Conservation (phyloP, 2,888 invertebrate genomes). For the Callosobruchus maculatus region DNA sequence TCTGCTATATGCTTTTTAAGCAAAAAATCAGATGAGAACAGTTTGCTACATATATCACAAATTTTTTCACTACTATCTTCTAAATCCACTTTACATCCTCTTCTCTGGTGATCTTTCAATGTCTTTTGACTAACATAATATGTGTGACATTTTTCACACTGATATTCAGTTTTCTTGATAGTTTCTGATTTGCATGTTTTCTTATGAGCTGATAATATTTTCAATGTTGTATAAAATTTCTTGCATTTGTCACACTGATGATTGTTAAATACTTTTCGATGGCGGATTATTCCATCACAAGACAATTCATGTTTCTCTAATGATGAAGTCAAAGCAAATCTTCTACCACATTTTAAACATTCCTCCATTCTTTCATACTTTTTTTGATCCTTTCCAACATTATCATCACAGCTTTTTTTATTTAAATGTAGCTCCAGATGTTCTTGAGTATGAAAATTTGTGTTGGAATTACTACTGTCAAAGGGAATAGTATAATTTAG, state of each 20-base stretch:
- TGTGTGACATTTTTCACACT: conserved; percentile 17
- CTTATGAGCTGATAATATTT: conserved; percentile 25
- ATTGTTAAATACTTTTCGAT: conserved; percentile 16
- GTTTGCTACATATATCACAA: conserved; percentile 19
- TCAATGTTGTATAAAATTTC: conserved; percentile 25
- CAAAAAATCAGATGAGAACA: conserved; percentile 13
- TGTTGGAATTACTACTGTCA: conserved; percentile 17
- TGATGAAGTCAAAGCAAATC: conserved; percentile 17
- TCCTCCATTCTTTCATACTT: conserved; percentile 16
- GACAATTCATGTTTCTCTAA: conserved; percentile 13
- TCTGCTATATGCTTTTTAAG: conserved; percentile 16
- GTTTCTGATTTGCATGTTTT: conserved; percentile 18
- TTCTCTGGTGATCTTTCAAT: conserved; percentile 13
- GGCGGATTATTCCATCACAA: conserved; percentile 21
- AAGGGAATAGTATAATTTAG: background rate
- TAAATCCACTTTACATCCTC: conserved; percentile 16
- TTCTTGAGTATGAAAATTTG: conserved; percentile 19
- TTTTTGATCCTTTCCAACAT: conserved; percentile 8
- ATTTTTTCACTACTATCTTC: conserved; percentile 11
- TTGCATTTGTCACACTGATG: conserved; percentile 22
- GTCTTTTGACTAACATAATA: conserved; percentile 17
- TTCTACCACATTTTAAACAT: conserved; percentile 20
- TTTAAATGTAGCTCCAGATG: conserved; percentile 21
- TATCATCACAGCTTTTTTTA: conserved; percentile 13
- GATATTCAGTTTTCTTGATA: conserved; percentile 16